Evolutionary conservation across 1,140 invertebrate species (phyloP).

Genomic region (Monochamus saltuarius): DNA sequence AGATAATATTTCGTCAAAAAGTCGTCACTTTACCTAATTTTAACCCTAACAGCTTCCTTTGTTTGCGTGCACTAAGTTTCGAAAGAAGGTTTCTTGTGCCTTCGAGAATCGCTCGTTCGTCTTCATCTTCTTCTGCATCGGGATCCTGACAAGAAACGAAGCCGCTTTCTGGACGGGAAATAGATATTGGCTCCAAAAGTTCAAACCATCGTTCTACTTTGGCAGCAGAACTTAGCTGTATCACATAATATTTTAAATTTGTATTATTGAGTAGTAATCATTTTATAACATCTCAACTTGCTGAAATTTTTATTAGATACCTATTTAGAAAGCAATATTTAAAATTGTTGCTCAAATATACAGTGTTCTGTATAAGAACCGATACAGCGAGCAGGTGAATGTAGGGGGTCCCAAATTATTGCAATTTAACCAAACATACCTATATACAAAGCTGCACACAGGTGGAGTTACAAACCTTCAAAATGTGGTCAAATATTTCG

Average conservation of each 20-base stretch:
- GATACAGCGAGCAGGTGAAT: no score
- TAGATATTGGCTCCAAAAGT: constrained; percentile 60
- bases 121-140: constrained; percentile 46
- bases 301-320: no score
- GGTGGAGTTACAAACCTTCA: no score
- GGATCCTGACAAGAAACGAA: constrained; percentile 63
- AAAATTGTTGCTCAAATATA: no score
- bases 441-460: no score
- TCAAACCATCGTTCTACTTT: constrained; percentile 76
- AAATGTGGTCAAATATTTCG: no score
- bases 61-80: constrained; percentile 66
- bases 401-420: no score
- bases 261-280: neutral
- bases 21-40: constrained; percentile 67
- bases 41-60: constrained; percentile 62
- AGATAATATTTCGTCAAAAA: constrained; percentile 52
- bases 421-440: no score
- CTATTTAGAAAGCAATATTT: no score
- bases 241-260: neutral
- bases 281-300: neutral
- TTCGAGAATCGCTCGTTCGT: constrained; percentile 57
- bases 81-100: constrained; percentile 61
- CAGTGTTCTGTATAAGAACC: no score
- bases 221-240: constrained; percentile 65
- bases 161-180: constrained; percentile 70